A percentile compares a stretch with the other conserved stretches of the same genome.
Conservation (phyloP, 1,140 invertebrate genomes). For the Pemphigus obesinymphae region DNA sequence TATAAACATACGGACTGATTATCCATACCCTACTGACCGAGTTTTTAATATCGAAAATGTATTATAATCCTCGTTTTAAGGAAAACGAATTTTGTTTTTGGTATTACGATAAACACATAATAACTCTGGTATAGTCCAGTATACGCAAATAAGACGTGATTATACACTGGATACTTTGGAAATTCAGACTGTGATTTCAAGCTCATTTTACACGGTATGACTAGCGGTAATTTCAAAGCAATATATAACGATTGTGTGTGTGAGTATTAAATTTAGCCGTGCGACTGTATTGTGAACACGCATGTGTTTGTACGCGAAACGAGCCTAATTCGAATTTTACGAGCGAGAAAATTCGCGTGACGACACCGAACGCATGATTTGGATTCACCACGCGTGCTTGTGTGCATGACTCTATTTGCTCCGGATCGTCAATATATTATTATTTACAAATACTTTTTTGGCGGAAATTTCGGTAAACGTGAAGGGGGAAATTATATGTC, state of each 20-base stretch:
- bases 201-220: constrained; percentile 20
- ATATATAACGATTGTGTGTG: not conserved
- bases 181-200: constrained; percentile 9
- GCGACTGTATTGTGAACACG: not conserved
- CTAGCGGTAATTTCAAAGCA: not conserved
- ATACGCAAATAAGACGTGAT: not conserved
- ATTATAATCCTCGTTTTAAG: too few relatives aligned
- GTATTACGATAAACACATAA: too few relatives aligned
- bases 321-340: constrained; percentile 17
- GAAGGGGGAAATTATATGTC: not conserved
- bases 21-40: too few relatives aligned
- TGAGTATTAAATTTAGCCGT: not conserved
- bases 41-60: too few relatives aligned
- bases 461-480: not conserved
- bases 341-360: constrained; percentile 29
- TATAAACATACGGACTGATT: too few relatives aligned
- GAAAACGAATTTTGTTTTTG: too few relatives aligned
- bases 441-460: not conserved
- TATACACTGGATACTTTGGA: not conserved
- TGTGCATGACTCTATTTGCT: not conserved
- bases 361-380: constrained; percentile 14
- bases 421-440: not conserved
- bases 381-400: constrained; percentile 26
- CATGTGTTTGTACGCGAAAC: not conserved
- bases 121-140: too few relatives aligned